Base-by-base conservation (phyloP, 2,888 invertebrate species). In the Sisyra nigra region DNA sequence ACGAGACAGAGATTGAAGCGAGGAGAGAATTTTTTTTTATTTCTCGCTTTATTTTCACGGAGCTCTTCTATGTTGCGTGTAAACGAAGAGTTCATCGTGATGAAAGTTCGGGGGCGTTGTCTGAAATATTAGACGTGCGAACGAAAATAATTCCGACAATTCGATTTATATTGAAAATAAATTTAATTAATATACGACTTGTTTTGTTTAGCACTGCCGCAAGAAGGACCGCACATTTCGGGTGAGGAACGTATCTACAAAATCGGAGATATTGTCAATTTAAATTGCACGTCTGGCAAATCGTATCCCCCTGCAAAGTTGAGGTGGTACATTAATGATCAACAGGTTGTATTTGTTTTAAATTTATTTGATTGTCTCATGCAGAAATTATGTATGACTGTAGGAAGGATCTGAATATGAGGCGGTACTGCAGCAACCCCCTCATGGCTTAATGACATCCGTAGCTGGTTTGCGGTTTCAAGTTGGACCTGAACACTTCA, bases 201-300 rank as follows among this genome's bases (percentile, higher is more conserved):
- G 33, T 50, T 37, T 49, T 38, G 57, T 56, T 11, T 59, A 68
- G 68, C 58, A 41, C 54, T 63, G 29, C 63, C 67, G 5, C 55
- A 57, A 45, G 62, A 62, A 45, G 63, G 58, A 43, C 69, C 69
- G 14, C 58, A 57, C 52, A 69, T 69, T 52, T 65, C 62, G 9
- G 67, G 67, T 2, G 63, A 64, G 51, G 62, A 63, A 51, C 57
- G 61, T 47, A 59, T 64, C 48, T 68, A 69, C 54, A 63, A 66
- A 51, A 63, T 59, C 42, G 68, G 68, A 35, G 68, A 69, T 49
- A 57, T 66, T 45, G 58, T 70, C 38, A 60, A 63, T 47, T 54
- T 69, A 47, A 69, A 69, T 56, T 70, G 69, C 55, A 68, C 68
- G 14, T 67, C 68, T 34, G 64, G 61, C 42, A 63, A 59, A 50